Base-by-base conservation (phyloP, 2,113 vertebrate genomes). In the Butastur rufipennis region DNA sequence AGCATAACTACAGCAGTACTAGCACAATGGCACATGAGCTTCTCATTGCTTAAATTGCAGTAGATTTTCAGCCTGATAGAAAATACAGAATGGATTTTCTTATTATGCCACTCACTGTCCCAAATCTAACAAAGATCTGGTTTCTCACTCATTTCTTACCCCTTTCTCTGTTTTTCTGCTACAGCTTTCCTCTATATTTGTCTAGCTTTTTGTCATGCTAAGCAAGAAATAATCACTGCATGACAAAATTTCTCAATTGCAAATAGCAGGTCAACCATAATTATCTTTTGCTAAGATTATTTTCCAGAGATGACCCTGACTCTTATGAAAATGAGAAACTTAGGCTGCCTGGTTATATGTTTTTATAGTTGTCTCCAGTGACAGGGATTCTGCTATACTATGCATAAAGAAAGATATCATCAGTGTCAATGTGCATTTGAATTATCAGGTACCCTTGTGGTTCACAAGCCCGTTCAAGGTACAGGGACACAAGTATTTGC, bases 21-120 rank as follows among this genome's bases (percentile, higher is more conserved):
- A 36, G 32, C 45, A 71, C 36, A 90, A 34, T 18, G 53, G 42
- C 61, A 83, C 36, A 19, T 7, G 20, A 93, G 74, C 68, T 78
- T 87, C 93, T 74, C 65, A 29, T 50, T 77, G 71, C 66, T 96
- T 88, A 79, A 95, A 92, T 74, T 80, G 86, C 84, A 86, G 83
- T 47, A 91, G 83, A 78, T 95, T 93, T 86, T 71, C 90, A 91
- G 71, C 90, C 85, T 72, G 71, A 90, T 50, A 92, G 80, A 97
- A 97, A 97, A 95, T 21, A 80, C 78, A 95, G 92, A 94, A 65
- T 63, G 45, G 20, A 21, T 93, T 92, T 92, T 88, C 96, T 96
- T 97, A 95, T 91, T 87, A 32, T 66, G 63, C 73, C 55, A 48
- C 81, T 95, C 72, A 38, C 89, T 92, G 84, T 90, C 87, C 85